A percentile compares a stretch with the other conserved stretches of the same genome.
These are phyloP conservation scores for Triplophysa rosa DNA, from an alignment of 2,113 vertebrate species.

Conservation along the genomic window DNA sequence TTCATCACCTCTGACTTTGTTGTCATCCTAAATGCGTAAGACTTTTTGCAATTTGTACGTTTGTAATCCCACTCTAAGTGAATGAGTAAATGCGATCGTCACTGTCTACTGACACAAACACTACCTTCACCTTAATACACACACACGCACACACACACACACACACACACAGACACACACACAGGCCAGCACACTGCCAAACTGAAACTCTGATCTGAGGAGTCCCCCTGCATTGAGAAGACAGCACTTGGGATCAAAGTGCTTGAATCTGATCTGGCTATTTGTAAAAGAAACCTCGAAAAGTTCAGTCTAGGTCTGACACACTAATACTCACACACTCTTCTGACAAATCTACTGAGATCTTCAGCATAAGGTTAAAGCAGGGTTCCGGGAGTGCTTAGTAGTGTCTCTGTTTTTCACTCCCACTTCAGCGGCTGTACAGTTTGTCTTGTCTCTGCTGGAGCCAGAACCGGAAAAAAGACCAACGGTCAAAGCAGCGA, in stretches of 20 bases:
- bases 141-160: slow-evolving; percentile 35
- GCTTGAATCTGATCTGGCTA: slow-evolving; percentile 48
- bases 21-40: neutral
- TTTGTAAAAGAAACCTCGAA: slow-evolving; percentile 39
- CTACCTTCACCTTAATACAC: slow-evolving; percentile 16
- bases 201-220: slow-evolving; percentile 19
- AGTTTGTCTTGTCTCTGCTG: slow-evolving; percentile 79
- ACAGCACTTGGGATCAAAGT: slow-evolving; percentile 28
- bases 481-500: slow-evolving; percentile 73
- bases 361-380: slow-evolving; percentile 27
- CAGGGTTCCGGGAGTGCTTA: neutral
- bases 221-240: slow-evolving; percentile 38
- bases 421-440: slow-evolving; percentile 67
- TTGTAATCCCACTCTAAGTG: slow-evolving; percentile 28
- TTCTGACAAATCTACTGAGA: slow-evolving; percentile 24
- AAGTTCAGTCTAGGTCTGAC: slow-evolving; percentile 26
- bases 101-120: slow-evolving; percentile 43
- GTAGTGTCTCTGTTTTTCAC: slow-evolving; percentile 10
- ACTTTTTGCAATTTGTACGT: neutral
- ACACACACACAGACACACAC: slow-evolving; percentile 32
- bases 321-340: neutral
- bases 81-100: slow-evolving; percentile 47
- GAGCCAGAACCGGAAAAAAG: slow-evolving; percentile 79
- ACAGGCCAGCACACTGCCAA: slow-evolving; percentile 24
- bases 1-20: slow-evolving; percentile 2